Evolutionary conservation across 2,113 vertebrate species (phyloP).

Genomic region (Oriolus oriolus): DNA sequence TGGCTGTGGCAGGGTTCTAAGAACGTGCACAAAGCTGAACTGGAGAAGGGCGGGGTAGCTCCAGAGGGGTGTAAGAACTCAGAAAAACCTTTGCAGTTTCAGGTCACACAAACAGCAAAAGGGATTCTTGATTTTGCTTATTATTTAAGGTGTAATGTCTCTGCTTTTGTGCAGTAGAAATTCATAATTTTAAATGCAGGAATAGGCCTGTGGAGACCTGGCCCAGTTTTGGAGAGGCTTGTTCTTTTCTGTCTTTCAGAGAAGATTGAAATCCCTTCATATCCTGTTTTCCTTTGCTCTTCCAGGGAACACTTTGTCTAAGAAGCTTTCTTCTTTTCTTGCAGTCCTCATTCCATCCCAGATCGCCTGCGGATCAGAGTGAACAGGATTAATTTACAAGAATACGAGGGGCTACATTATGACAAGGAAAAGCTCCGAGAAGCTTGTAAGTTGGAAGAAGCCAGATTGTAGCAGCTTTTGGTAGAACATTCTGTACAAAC

Average conservation of each 20-base stretch:
- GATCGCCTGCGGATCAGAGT: conserved; percentile 93
- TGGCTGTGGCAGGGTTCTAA: background rate
- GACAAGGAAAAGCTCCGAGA: conserved; percentile 95
- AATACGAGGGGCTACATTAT: conserved; percentile 92
- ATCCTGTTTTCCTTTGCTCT: background rate
- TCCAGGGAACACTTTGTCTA: background rate
- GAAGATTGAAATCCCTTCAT: background rate
- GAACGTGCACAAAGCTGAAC: background rate
- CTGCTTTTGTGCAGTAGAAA: background rate
- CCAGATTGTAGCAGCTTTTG: background rate
- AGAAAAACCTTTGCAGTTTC: background rate
- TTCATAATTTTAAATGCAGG: background rate
- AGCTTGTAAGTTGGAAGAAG: conserved; percentile 83
- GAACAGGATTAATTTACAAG: conserved; percentile 91
- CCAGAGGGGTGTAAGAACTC: background rate
- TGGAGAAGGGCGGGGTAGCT: background rate
- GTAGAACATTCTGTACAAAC: background rate
- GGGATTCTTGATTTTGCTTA: background rate
- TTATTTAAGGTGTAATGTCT: background rate
- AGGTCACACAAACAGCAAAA: background rate
- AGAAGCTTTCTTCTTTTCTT: conserved; percentile 58
- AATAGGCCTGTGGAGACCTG: background rate
- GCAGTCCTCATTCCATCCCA: conserved; percentile 90
- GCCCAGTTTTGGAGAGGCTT: background rate
- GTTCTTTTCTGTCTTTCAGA: background rate